phyloP scores from a whole-genome alignment of 2,797 vertebrate species.

The Cryptoblepharus egeriae region DNA sequence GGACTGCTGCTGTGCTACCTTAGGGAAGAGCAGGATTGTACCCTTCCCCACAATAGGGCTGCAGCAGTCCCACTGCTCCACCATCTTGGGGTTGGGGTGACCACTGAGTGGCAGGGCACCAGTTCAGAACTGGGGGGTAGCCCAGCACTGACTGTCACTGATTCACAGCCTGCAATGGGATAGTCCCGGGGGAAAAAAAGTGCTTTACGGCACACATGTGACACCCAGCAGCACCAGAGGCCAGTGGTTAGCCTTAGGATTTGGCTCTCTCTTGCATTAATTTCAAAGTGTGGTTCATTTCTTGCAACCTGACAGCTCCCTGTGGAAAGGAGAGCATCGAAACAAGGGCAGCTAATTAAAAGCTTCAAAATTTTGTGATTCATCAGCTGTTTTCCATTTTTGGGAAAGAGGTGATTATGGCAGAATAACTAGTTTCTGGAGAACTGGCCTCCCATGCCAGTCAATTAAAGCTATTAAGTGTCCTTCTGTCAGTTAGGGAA shows the following conservation, averaged over 20 bases:
- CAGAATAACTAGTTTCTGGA: slow-evolving; percentile 29
- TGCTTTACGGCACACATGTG: too few species aligned
- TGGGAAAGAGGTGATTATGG: slow-evolving; percentile 15
- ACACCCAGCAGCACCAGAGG: neutral
- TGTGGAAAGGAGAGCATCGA: slow-evolving; percentile 49
- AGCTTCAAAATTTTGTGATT: slow-evolving; percentile 49
- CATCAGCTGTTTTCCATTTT: slow-evolving; percentile 34
- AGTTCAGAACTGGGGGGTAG: too few species aligned
- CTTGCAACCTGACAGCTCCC: slow-evolving; percentile 39
- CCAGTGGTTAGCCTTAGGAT: neutral
- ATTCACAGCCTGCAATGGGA: too few species aligned
- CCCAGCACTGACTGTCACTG: too few species aligned
- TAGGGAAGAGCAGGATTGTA: too few species aligned
- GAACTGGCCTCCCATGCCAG: slow-evolving; percentile 35
- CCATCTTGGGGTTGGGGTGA: too few species aligned
- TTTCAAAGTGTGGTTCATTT: slow-evolving; percentile 51
- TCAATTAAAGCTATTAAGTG: slow-evolving; percentile 32
- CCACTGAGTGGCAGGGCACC: too few species aligned
- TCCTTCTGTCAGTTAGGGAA: slow-evolving; percentile 41
- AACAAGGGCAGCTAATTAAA: slow-evolving; percentile 66
- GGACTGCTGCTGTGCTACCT: too few species aligned
- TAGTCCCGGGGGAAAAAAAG: too few species aligned
- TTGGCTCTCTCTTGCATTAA: slow-evolving; percentile 39
- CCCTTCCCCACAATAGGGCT: too few species aligned
- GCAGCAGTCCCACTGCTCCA: too few species aligned